Percentiles rank a stretch among this genome's conserved stretches.
Evolutionary conservation across 2,888 invertebrate species (phyloP).

Genomic region (Andrena chrysosceles): DNA sequence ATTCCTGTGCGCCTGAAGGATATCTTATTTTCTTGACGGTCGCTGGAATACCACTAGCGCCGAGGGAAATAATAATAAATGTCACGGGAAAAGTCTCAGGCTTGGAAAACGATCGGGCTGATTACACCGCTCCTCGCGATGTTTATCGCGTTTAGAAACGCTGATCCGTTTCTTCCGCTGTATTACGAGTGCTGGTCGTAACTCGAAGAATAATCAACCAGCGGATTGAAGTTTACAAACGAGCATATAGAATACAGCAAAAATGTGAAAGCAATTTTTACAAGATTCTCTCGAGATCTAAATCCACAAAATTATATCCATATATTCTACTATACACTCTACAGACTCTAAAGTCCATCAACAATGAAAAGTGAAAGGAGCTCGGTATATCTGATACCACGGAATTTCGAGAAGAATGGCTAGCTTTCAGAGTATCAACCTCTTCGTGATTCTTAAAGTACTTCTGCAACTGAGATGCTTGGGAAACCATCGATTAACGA

Average conservation of each 20-base stretch:
- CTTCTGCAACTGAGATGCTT: no score
- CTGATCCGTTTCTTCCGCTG: not conserved
- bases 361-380: no score
- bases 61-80: constrained; percentile 51
- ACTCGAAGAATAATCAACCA: constrained; percentile 4
- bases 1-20: constrained; percentile 41
- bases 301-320: not conserved
- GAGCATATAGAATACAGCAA: not conserved
- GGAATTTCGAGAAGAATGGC: no score
- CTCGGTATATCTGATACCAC: no score
- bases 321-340: no score
- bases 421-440: no score
- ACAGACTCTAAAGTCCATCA: no score
- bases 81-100: constrained; percentile 47
- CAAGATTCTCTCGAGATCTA: not conserved
- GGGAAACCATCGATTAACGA: no score
- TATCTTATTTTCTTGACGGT: constrained; percentile 59
- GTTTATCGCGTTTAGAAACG: constrained; percentile 10
- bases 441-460: no score
- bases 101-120: constrained; percentile 9
- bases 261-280: not conserved
- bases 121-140: constrained; percentile 12
- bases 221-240: not conserved
- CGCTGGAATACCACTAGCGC: constrained; percentile 36
- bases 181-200: not conserved